Conservation (phyloP, 2,797 vertebrate species). For the Pseudomugil tenellus region DNA sequence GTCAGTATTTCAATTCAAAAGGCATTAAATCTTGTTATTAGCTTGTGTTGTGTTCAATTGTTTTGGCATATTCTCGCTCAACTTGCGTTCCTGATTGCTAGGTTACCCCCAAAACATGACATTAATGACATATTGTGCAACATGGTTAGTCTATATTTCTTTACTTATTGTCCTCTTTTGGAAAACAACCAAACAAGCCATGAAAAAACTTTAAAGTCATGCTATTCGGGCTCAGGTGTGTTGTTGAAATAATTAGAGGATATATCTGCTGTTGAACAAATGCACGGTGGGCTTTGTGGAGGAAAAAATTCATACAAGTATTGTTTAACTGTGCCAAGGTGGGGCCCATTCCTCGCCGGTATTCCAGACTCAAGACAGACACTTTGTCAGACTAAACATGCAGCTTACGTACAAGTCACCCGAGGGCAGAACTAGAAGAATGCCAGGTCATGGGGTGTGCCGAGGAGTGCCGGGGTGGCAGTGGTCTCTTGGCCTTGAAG, state of each 20-base stretch:
- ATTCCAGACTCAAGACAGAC: slow-evolving; percentile 49
- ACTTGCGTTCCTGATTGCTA: slow-evolving; percentile 18
- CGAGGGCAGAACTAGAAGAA: slow-evolving; percentile 69
- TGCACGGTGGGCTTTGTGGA: slow-evolving; percentile 27
- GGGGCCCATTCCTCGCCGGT: slow-evolving; percentile 48
- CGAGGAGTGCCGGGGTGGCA: slow-evolving; percentile 60
- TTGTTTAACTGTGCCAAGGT: slow-evolving; percentile 63
- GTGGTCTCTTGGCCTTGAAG: slow-evolving; percentile 66
- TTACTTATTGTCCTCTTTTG: background rate
- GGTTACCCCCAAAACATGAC: background rate
- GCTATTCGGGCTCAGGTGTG: background rate
- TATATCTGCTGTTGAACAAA: slow-evolving; percentile 25
- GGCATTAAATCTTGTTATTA: slow-evolving; percentile 11
- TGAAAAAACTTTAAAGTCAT: slow-evolving; percentile 14
- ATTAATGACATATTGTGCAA: background rate
- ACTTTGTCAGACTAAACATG: slow-evolving; percentile 76
- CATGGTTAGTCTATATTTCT: background rate
- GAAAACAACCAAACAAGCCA: background rate
- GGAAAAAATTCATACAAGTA: slow-evolving; percentile 32
- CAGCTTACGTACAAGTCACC: slow-evolving; percentile 65
- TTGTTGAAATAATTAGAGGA: slow-evolving; percentile 1
- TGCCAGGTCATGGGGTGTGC: slow-evolving; percentile 77
- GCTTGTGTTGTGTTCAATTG: slow-evolving; percentile 9
- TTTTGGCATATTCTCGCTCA: slow-evolving; percentile 8
- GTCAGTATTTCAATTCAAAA: slow-evolving; percentile 32